A percentile compares a stretch with the other conserved stretches of the same genome.
Evolutionary conservation across 1,140 invertebrate genomes (phyloP).

Genomic region (Leptoteleia sp.): DNA sequence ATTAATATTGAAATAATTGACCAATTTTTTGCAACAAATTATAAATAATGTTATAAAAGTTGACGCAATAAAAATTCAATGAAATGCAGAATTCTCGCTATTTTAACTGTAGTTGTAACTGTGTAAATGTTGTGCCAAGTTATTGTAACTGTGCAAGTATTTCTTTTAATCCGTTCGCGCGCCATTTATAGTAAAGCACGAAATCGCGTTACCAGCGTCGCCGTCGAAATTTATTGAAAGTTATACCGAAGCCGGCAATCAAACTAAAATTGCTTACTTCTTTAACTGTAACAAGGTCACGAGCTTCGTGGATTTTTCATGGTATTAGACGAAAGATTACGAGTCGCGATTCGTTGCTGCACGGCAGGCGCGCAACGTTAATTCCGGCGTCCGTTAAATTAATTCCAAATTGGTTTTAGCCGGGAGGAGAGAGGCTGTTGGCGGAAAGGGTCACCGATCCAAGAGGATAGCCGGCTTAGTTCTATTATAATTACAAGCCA

Average conservation of each 20-base stretch:
- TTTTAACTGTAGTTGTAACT: no score
- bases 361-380: constrained; percentile 66
- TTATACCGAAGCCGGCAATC: constrained; percentile 30
- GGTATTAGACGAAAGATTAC: constrained; percentile 67
- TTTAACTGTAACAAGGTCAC: constrained; percentile 67
- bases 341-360: constrained; percentile 50
- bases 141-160: no score
- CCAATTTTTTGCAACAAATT: no score
- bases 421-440: constrained; percentile 64
- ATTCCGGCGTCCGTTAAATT: constrained; percentile 77
- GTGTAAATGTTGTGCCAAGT: no score
- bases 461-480: constrained; percentile 79
- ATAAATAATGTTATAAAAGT: no score
- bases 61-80: no score
- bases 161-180: constrained; percentile 14
- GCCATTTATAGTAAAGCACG: constrained; percentile 23
- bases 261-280: constrained; percentile 49
- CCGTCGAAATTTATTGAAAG: constrained; percentile 35
- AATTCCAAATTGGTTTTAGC: constrained; percentile 81
- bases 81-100: no score
- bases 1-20: no score
- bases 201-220: constrained; percentile 17
- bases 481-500: constrained; percentile 79
- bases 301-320: constrained; percentile 66
- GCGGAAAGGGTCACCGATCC: constrained; percentile 79